Evolutionary conservation across 2,797 vertebrate species (phyloP).

Genomic region (Naso thynnoides): DNA sequence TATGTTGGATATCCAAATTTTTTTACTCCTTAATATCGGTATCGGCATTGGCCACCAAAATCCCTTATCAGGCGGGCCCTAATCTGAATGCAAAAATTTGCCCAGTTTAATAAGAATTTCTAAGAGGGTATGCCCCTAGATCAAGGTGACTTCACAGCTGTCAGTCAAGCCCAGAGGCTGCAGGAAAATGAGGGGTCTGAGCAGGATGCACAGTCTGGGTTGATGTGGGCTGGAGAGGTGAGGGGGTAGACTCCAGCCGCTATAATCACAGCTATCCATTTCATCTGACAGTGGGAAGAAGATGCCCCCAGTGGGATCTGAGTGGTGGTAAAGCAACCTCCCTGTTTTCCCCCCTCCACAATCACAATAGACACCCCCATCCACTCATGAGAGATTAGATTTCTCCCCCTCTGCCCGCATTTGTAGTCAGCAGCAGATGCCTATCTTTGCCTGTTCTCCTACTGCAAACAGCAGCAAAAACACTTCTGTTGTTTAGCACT

Average conservation of each 20-base stretch:
- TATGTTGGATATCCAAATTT: no score
- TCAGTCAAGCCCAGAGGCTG: background rate
- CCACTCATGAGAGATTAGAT: conserved; percentile 50
- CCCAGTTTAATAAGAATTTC: no score
- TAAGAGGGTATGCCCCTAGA: no score
- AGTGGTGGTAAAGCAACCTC: conserved; percentile 55
- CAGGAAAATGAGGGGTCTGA: background rate
- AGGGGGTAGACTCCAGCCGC: conserved; percentile 25
- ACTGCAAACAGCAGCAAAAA: conserved; percentile 69
- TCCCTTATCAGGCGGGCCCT: no score
- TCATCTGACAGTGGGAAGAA: conserved; percentile 70
- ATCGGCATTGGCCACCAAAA: no score
- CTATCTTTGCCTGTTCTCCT: conserved; percentile 72
- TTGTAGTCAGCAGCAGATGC: conserved; percentile 71
- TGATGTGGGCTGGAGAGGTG: background rate
- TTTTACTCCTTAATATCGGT: no score
- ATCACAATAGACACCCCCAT: conserved; percentile 40
- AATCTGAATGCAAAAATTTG: no score
- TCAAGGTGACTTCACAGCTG: no score
- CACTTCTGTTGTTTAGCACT: conserved; percentile 63
- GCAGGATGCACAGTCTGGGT: background rate
- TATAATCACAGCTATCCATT: conserved; percentile 76
- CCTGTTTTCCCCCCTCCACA: conserved; percentile 21
- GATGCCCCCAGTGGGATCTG: conserved; percentile 70
- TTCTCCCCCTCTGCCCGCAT: conserved; percentile 51